Percentiles rank a stretch among this genome's conserved stretches.
phyloP scores from a whole-genome alignment of 2,797 vertebrate genomes.

The Emys orbicularis region DNA sequence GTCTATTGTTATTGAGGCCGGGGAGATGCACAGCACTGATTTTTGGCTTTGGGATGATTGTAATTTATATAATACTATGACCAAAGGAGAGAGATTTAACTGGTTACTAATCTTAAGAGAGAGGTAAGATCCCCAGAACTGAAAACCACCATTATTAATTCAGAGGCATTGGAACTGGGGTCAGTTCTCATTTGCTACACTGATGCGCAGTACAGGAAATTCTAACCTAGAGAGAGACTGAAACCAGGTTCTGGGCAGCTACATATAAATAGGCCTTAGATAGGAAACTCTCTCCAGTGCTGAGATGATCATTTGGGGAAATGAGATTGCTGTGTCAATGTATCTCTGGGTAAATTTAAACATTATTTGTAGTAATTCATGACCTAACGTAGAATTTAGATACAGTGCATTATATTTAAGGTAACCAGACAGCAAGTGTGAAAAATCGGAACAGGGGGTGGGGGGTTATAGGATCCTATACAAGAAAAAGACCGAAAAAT shows the following conservation, averaged over 20 bases:
- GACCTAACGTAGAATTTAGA: neutral
- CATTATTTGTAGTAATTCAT: neutral
- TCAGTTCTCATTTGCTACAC: neutral
- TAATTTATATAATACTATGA: neutral
- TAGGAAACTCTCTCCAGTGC: neutral
- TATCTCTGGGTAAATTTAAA: neutral
- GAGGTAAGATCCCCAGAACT: neutral
- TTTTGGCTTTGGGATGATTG: neutral
- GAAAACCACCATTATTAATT: slow-evolving; percentile 32
- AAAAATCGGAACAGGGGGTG: no score
- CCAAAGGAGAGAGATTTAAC: slow-evolving; percentile 6
- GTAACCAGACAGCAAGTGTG: no score
- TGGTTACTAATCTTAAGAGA: neutral
- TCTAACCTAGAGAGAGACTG: neutral
- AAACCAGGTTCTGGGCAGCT: neutral
- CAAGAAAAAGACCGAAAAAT: no score
- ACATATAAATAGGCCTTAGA: neutral
- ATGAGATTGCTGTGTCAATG: neutral
- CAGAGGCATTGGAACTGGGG: neutral
- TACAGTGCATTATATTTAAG: neutral
- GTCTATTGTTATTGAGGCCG: neutral
- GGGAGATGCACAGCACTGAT: neutral
- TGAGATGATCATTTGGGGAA: neutral
- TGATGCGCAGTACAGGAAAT: neutral
- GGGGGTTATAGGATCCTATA: no score